Evolutionary conservation across 37 sponge, comb jelly and placozoan genomes (phyloP), one percentile per base, ranked within the genome.

Genomic region (Haliclona indistincta): DNA sequence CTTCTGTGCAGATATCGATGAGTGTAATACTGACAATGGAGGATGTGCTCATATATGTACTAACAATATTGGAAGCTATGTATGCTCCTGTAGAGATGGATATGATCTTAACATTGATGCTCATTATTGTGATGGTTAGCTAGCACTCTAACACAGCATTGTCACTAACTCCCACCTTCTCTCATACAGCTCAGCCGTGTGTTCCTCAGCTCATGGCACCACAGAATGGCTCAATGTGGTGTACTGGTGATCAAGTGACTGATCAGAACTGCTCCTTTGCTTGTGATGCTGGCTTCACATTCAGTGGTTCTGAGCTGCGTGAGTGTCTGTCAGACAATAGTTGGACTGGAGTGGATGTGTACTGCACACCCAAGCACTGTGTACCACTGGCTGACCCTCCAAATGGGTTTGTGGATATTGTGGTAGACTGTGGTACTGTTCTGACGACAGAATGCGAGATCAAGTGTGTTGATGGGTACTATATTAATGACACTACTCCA

Each of bases 1-100:
- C 43, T 66, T 22, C n/a, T 40, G 40, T 41, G 22, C 63, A 76
- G 84, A 84, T 63, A 69, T 76, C 37, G 23, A 76, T 76, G 84
- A 84, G 64, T 84, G 77, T 65, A 22, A 7, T 5, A 19, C 5
- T 10, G 47, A 71, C 13, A 84, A 70, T 72, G 73, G 79, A 33
- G 64, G 67, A 20, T 87, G 88, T 43, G 51, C 53, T 28, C 72
- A 76, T 29, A n/a, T 17, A 1, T 83, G 84, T 56, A 68, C 19
- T 30, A 83, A 83, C 63, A 54, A 32, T 0, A 32, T 58, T 8
- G 63, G 71, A 17, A 56, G 70, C 25, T 58, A 38, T 43, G 0
- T 15, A 3, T 86, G 86, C 44, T 15, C 26, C 3, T 86, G 86
- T 74, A 56, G 45, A 0, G 22, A 25, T 76, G 84, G 84, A 1